A percentile compares a stretch with the other conserved stretches of the same genome.
Evolutionary conservation across 2,113 vertebrate genomes (phyloP).

Genomic region (Bos javanicus): DNA sequence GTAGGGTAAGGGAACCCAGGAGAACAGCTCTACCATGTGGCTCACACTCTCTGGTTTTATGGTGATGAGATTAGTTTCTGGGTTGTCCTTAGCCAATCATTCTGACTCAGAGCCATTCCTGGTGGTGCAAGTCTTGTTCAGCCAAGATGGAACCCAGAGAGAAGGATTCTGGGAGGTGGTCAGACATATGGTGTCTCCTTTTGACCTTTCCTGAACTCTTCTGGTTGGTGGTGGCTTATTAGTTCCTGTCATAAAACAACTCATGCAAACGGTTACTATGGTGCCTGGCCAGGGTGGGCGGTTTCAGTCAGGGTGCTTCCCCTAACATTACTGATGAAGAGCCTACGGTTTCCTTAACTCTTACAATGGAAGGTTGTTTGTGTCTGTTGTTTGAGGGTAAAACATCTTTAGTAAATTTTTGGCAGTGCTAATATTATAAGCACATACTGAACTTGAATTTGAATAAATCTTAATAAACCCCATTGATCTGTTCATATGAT

Average conservation of each 20-base stretch:
- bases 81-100: not conserved
- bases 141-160: not conserved
- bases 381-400: not conserved
- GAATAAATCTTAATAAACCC: not conserved
- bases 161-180: not conserved
- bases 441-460: not conserved
- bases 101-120: not conserved
- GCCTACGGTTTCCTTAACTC: not conserved
- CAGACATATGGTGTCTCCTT: not conserved
- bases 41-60: rapidly evolving
- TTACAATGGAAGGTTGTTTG: not conserved
- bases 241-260: not conserved
- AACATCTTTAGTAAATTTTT: not conserved
- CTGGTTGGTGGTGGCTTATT: not conserved
- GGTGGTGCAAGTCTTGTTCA: not conserved
- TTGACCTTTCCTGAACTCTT: not conserved
- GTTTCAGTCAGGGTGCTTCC: not conserved
- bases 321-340: not conserved
- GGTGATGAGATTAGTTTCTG: not conserved
- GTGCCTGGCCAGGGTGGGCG: not conserved
- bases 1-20: not conserved
- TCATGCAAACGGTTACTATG: not conserved
- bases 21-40: not conserved
- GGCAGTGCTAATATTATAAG: not conserved
- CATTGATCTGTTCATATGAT: not conserved